phyloP scores from a whole-genome alignment of 2,797 vertebrate genomes.

The Cynodonichthys magdalenae region DNA sequence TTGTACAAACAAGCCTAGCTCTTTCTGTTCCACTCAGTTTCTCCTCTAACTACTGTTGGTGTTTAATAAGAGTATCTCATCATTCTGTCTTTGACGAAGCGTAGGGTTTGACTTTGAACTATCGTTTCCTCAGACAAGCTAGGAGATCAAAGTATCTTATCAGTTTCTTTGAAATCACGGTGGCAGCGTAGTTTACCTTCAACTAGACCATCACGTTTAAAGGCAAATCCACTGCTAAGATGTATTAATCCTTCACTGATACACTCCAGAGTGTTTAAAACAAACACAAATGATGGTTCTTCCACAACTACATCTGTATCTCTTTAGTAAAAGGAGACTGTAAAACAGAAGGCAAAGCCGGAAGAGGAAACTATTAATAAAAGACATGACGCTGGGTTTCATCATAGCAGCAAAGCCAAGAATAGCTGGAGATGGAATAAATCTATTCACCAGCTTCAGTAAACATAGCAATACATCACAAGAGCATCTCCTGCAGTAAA shows the following conservation, averaged over 20 bases:
- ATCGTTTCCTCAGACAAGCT: neutral
- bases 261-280: constrained; percentile 10
- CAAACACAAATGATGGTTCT: constrained; percentile 18
- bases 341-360: neutral
- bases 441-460: constrained; percentile 34
- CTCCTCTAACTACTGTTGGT: neutral
- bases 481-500: constrained; percentile 37
- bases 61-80: constrained; percentile 9
- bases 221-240: constrained; percentile 3
- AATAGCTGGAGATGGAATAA: constrained; percentile 40
- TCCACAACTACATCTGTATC: constrained; percentile 35
- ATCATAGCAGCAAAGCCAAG: constrained; percentile 40
- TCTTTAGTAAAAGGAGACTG: constrained; percentile 36
- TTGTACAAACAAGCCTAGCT: neutral
- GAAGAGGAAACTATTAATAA: constrained; percentile 42
- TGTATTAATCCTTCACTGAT: neutral
- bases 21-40: neutral
- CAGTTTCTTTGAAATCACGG: neutral
- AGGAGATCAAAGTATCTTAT: constrained; percentile 16
- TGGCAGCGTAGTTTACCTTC: constrained; percentile 6
- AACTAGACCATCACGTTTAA: neutral
- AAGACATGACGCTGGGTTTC: constrained; percentile 39
- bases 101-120: constrained; percentile 15
- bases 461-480: constrained; percentile 33
- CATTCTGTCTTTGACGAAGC: constrained; percentile 13